A percentile compares a stretch with the other conserved stretches of the same genome.
Conservation (phyloP, 2,797 vertebrate species). For the Rhincodon typus region DNA sequence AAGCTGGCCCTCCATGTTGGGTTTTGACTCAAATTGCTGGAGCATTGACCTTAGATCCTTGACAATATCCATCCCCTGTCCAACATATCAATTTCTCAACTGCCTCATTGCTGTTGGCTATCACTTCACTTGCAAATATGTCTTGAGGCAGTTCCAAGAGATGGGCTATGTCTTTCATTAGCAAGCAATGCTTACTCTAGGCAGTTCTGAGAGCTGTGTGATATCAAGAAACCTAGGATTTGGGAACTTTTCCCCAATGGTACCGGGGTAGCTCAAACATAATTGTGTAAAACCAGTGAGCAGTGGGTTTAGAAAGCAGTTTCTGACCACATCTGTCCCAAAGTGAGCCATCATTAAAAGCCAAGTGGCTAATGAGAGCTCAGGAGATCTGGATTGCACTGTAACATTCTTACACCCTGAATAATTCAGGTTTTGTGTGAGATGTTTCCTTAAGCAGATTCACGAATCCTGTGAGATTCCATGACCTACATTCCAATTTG, state of each 20-base stretch:
- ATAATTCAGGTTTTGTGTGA: background rate
- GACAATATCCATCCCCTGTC: background rate
- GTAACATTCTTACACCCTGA: background rate
- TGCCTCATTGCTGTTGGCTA: background rate
- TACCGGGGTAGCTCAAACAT: background rate
- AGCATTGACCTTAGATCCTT: background rate
- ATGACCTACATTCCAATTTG: background rate
- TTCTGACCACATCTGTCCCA: background rate
- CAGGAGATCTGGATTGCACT: background rate
- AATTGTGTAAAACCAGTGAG: background rate
- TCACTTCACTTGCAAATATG: background rate
- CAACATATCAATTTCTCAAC: background rate
- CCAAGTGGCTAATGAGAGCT: background rate
- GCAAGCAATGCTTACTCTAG: background rate
- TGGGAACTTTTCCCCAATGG: background rate
- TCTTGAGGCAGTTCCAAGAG: background rate
- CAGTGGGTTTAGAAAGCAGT: background rate
- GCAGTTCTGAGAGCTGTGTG: background rate
- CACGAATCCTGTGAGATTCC: background rate
- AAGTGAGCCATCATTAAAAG: background rate
- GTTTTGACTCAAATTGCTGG: background rate
- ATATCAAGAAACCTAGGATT: background rate
- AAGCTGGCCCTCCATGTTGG: background rate
- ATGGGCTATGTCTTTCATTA: background rate
- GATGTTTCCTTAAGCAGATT: background rate